These are phyloP conservation scores for Synchiropus splendidus DNA, from an alignment of 2,113 vertebrate species.

Conservation along the genomic window DNA sequence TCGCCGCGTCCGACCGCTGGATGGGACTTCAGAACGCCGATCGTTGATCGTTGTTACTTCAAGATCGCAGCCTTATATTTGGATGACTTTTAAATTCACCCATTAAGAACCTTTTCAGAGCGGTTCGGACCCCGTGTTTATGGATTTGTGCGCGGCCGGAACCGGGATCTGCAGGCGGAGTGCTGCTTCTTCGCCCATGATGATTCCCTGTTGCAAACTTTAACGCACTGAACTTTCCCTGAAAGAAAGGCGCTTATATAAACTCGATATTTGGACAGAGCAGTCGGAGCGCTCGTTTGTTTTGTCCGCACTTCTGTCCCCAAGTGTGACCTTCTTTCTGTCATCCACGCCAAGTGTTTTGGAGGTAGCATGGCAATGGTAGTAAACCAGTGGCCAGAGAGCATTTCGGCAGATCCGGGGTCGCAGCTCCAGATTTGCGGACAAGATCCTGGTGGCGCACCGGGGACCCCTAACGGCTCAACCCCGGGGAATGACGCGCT, in stretches of 20 bases:
- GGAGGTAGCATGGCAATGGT: conserved; percentile 78
- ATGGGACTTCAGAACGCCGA: neutral
- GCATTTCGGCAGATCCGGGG: conserved; percentile 71
- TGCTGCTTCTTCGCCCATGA: conserved; percentile 40
- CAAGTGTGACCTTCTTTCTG: neutral
- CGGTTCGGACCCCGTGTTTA: conserved; percentile 42
- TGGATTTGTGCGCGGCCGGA: conserved; percentile 43
- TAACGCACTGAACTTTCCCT: neutral
- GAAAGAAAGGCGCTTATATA: neutral
- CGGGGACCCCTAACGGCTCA: conserved; percentile 69
- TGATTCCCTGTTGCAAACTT: conserved; percentile 7
- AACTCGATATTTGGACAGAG: neutral
- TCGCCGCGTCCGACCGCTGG: neutral
- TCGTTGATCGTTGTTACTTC: too few relatives aligned
- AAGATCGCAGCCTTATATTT: too few relatives aligned
- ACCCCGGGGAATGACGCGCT: conserved; percentile 71
- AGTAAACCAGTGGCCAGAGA: conserved; percentile 79
- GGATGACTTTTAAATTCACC: too few relatives aligned
- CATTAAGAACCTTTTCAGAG: conserved; percentile 13
- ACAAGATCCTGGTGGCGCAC: conserved; percentile 70
- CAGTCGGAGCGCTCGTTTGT: neutral
- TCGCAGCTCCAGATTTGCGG: conserved; percentile 72
- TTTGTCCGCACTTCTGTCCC: too few relatives aligned
- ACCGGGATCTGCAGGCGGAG: conserved; percentile 33
- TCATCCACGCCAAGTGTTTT: conserved; percentile 42